Evolutionary conservation across 2,888 invertebrate species (phyloP), one percentile per base, ranked within the genome.

Genomic region (Microctonus brassicae): DNA sequence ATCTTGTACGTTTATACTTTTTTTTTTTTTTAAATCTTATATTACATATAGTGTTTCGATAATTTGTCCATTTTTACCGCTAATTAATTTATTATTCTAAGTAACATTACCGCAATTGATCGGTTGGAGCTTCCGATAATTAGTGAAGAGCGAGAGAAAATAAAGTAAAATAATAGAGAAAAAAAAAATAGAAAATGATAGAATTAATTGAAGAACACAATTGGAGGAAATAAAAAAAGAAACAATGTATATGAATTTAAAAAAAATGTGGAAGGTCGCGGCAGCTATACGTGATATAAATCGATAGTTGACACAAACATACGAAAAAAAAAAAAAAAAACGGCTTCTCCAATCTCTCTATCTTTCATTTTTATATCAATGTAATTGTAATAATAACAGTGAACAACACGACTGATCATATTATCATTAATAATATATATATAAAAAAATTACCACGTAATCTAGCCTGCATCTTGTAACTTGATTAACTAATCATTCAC

Each of bases 1-100:
- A 81, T 81, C 84, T 83, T 84, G 81, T 84, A 84, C 81, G 82
- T 85, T 84, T 85, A 85, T 84, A 85, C 82, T 47, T 39, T n/a
- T 0, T 47, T n/a, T 0, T 47, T 36, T 36, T 9, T 10, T 83
- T 84, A 79, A 73, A 82, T 84, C 82, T 73, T 84, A 82, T 85
- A 84, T 84, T 83, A 84, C 47, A 47, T 39, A 82, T 82, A 82
- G 84, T 83, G 64, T 69, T 85, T 80, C 78, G 77, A 82, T 84
- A 77, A 81, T 85, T 84, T 84, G 77, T 79, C 80, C 81, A 82
- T 81, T 82, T 81, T 81, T 78, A 83, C 78, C 78, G 80, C 76
- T 79, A 76, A 78, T 79, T 80, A 79, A 81, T 84, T 84, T 84
- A 84, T 83, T 83, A 83, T 76, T 80, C 76, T 74, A 73, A 79